These are phyloP conservation scores for Cichlasoma orientale DNA, from an alignment of 2,797 vertebrate species.

Conservation along the genomic window DNA sequence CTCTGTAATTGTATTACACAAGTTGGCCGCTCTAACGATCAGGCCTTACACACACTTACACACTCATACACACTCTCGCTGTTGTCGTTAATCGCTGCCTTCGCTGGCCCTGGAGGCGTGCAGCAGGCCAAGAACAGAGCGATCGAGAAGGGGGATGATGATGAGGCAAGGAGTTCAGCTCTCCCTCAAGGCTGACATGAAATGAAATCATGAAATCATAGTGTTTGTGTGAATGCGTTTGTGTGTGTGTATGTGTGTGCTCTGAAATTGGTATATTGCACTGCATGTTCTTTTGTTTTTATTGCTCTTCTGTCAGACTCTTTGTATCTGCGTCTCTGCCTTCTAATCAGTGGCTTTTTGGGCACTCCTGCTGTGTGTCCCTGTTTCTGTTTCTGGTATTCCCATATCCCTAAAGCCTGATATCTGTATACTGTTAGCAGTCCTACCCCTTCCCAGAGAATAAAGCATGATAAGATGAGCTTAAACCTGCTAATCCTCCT, in stretches of 20 bases:
- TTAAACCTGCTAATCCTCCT: conserved; percentile 52
- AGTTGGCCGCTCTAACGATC: conserved; percentile 89
- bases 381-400: conserved; percentile 56
- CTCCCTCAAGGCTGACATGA: conserved; percentile 65
- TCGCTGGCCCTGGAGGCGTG: conserved; percentile 68
- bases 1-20: conserved; percentile 94
- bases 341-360: conserved; percentile 64
- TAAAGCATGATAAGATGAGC: conserved; percentile 61
- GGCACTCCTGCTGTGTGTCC: conserved; percentile 64
- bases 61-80: conserved; percentile 84
- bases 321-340: conserved; percentile 54
- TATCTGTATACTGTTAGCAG: conserved; percentile 70
- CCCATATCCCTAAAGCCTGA: conserved; percentile 33
- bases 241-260: conserved; percentile 13
- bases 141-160: conserved; percentile 60
- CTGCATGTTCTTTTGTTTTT: conserved; percentile 52
- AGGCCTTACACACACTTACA: conserved; percentile 84
- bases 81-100: conserved; percentile 89
- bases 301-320: conserved; percentile 48
- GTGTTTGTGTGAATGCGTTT: conserved; percentile 11
- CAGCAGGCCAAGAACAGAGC: conserved; percentile 70
- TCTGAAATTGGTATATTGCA: conserved; percentile 32
- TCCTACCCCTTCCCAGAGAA: conserved; percentile 61
- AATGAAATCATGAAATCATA: conserved; percentile 69
- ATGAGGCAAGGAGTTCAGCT: conserved; percentile 64